Percentiles rank a stretch among this genome's conserved stretches.
Conservation (phyloP, 2,888 invertebrate genomes). For the Luperina nickerlii region DNA sequence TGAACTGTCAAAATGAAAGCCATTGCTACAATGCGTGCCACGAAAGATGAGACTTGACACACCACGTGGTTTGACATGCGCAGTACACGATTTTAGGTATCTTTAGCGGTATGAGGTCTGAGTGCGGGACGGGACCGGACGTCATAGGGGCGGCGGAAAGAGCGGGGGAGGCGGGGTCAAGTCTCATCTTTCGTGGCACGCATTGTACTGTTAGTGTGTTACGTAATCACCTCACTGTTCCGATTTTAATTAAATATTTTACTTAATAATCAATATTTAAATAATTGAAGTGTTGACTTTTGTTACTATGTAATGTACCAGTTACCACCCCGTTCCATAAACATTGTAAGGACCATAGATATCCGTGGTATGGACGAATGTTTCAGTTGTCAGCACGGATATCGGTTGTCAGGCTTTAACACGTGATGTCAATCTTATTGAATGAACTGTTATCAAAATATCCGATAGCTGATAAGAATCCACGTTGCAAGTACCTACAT, state of each 20-base stretch:
- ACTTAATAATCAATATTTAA: not conserved
- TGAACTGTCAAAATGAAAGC: not conserved
- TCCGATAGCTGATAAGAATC: constrained; percentile 27
- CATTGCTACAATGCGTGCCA: too few relatives aligned
- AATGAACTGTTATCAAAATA: constrained; percentile 43
- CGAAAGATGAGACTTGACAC: too few relatives aligned
- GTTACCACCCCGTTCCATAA: too few relatives aligned
- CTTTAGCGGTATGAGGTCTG: too few relatives aligned
- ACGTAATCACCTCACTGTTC: not conserved
- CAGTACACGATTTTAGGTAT: too few relatives aligned
- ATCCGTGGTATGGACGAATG: too few relatives aligned
- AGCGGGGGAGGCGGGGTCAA: too few relatives aligned
- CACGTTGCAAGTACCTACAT: constrained; percentile 35
- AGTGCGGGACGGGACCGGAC: too few relatives aligned
- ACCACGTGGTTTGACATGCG: too few relatives aligned
- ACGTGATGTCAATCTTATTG: constrained; percentile 6
- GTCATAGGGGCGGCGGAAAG: too few relatives aligned
- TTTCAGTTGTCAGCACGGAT: not conserved
- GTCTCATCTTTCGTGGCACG: too few relatives aligned
- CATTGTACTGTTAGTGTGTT: not conserved
- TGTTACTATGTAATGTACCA: not conserved
- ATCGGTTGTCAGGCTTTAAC: not conserved
- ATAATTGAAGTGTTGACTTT: too few relatives aligned
- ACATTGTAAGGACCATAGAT: not conserved
- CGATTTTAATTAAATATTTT: not conserved